Percentiles rank a stretch among this genome's conserved stretches.
These are phyloP conservation scores for Sebastes iracundus DNA, from an alignment of 2,797 vertebrate genomes.

Conservation along the genomic window DNA sequence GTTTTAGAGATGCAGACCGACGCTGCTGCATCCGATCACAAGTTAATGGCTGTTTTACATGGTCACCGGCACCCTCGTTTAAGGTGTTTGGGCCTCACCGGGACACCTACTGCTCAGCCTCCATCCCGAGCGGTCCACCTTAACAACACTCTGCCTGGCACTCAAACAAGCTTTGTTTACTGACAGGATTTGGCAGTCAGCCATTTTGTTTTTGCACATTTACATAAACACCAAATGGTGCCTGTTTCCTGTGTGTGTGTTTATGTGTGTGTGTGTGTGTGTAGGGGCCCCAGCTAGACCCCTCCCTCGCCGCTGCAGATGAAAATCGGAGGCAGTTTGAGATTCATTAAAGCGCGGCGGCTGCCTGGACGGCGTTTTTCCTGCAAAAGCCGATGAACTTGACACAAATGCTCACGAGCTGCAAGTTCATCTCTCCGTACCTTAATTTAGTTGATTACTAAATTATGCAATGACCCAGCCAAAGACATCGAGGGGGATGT, in stretches of 20 bases:
- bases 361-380: slow-evolving; percentile 50
- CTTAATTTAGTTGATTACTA: slow-evolving; percentile 78
- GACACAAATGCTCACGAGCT: slow-evolving; percentile 76
- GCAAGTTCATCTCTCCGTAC: slow-evolving; percentile 71
- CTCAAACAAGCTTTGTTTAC: slow-evolving; percentile 82
- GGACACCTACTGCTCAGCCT: slow-evolving; percentile 17
- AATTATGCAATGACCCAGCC: slow-evolving; percentile 80
- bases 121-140: slow-evolving; percentile 70
- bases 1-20: slow-evolving; percentile 57
- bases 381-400: slow-evolving; percentile 68
- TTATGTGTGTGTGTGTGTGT: neutral
- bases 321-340: slow-evolving; percentile 66
- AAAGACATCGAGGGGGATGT: slow-evolving; percentile 50
- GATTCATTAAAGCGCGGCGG: slow-evolving; percentile 61
- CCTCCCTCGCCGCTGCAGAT: slow-evolving; percentile 66
- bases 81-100: slow-evolving; percentile 63
- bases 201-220: slow-evolving; percentile 86
- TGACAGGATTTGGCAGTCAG: slow-evolving; percentile 86
- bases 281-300: slow-evolving; percentile 62
- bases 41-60: slow-evolving; percentile 72
- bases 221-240: slow-evolving; percentile 87
- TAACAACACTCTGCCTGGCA: slow-evolving; percentile 75
- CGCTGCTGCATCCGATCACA: slow-evolving; percentile 61
- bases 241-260: slow-evolving; percentile 73
- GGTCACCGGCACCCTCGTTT: slow-evolving; percentile 59